Percentiles rank a stretch among this genome's conserved stretches.
Evolutionary conservation across 2,113 vertebrate species (phyloP).

Genomic region (Petromus typicus): DNA sequence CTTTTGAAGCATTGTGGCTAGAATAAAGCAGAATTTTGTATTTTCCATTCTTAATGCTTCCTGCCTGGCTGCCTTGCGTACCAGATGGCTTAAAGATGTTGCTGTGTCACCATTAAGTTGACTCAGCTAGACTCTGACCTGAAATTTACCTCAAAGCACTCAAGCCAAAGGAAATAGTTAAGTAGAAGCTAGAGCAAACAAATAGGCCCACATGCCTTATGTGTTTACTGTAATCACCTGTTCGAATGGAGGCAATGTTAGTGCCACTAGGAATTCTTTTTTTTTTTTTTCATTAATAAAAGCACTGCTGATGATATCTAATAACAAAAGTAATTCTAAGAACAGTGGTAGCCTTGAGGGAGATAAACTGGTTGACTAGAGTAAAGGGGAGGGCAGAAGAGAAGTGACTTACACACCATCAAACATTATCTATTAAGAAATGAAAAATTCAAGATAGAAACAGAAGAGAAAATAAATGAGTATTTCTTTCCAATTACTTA

Average conservation of each 20-base stretch:
- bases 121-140: conserved; percentile 83
- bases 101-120: conserved; percentile 70
- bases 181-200: conserved; percentile 71
- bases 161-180: conserved; percentile 78
- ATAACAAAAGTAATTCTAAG: conserved; percentile 1
- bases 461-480: not conserved
- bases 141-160: conserved; percentile 72
- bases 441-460: not conserved
- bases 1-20: conserved; percentile 66
- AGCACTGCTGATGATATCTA: conserved; percentile 48
- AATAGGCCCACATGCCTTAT: conserved; percentile 46
- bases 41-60: conserved; percentile 55
- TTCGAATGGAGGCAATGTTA: conserved; percentile 13
- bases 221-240: conserved; percentile 80
- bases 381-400: not conserved
- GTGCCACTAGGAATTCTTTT: not conserved
- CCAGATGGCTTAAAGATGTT: conserved; percentile 63
- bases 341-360: not conserved
- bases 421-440: not conserved
- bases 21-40: conserved; percentile 60
- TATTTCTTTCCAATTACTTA: not conserved
- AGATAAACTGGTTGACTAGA: not conserved
- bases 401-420: not conserved
- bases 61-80: conserved; percentile 43
- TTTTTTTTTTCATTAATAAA: conserved; percentile 55